Conservation (phyloP, 2,888 invertebrate genomes). For the Chorisops tibialis region DNA sequence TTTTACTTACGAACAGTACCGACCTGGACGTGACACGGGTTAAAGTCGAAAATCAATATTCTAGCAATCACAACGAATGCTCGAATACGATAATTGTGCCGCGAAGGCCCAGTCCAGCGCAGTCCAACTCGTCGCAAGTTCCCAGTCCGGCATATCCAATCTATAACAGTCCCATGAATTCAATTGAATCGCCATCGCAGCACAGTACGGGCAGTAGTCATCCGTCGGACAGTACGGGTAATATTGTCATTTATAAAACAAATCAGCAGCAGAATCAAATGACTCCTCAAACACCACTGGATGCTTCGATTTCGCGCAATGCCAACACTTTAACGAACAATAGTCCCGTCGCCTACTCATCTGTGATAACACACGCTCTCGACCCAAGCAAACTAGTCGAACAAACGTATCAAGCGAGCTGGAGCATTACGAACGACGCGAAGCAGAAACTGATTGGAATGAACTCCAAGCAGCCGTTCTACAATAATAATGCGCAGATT, state of each 20-base stretch:
- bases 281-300: slow-evolving; percentile 67
- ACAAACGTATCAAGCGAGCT: slow-evolving; percentile 46
- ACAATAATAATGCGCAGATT: slow-evolving; percentile 27
- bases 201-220: slow-evolving; percentile 48
- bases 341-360: slow-evolving; percentile 71
- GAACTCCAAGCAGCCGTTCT: slow-evolving; percentile 21
- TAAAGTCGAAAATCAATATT: slow-evolving; percentile 23
- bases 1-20: slow-evolving; percentile 8
- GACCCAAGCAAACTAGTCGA: slow-evolving; percentile 32
- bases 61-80: slow-evolving; percentile 45
- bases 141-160: slow-evolving; percentile 79
- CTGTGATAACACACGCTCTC: slow-evolving; percentile 64
- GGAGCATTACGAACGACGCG: slow-evolving; percentile 45
- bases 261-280: slow-evolving; percentile 43
- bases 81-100: slow-evolving; percentile 62
- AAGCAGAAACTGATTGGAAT: slow-evolving; percentile 23
- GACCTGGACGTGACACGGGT: slow-evolving; percentile 13
- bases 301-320: slow-evolving; percentile 62
- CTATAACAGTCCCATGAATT: slow-evolving; percentile 80
- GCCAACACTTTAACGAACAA: slow-evolving; percentile 52
- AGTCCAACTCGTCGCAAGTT: slow-evolving; percentile 69
- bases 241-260: slow-evolving; percentile 40
- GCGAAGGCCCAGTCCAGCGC: slow-evolving; percentile 66
- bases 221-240: slow-evolving; percentile 25
- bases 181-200: slow-evolving; percentile 70